A percentile compares a stretch with the other conserved stretches of the same genome.
phyloP scores from a whole-genome alignment of 2,888 invertebrate species.

The Tetranychus piercei region DNA sequence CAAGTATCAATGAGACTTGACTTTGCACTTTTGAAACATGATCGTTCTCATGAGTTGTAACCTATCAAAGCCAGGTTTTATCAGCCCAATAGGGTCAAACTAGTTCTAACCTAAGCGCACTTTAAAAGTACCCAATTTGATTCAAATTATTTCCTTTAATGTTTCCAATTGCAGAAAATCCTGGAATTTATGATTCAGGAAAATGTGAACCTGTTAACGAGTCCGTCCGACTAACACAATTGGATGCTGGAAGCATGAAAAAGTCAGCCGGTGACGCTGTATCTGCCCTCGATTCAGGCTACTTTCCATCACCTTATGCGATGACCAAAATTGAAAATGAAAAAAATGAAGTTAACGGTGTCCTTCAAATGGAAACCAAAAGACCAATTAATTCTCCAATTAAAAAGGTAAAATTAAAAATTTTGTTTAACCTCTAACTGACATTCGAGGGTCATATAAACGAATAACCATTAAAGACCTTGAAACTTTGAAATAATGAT shows the following conservation, averaged over 20 bases:
- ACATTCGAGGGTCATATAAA: no score
- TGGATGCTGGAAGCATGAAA: conserved; percentile 17
- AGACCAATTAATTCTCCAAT: neutral
- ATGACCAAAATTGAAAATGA: conserved; percentile 21
- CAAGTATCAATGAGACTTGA: no score
- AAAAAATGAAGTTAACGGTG: neutral
- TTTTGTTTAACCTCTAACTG: no score
- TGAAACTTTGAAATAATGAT: no score
- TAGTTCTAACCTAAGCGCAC: no score
- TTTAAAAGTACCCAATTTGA: neutral
- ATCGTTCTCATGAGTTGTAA: no score
- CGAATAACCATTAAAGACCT: no score
- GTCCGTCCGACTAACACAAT: conserved; percentile 16
- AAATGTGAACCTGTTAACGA: conserved; percentile 16
- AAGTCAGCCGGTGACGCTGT: conserved; percentile 11
- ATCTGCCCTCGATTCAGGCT: conserved; percentile 12
- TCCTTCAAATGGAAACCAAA: neutral
- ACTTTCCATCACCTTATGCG: conserved; percentile 22
- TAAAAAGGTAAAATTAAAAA: neutral
- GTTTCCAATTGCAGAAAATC: conserved; percentile 10
- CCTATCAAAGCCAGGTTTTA: no score
- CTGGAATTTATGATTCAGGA: conserved; percentile 19
- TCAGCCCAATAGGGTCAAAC: no score
- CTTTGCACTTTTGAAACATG: no score
- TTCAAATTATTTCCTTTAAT: neutral